phyloP scores from a whole-genome alignment of 1,140 invertebrate species.

The Daktulosphaira vitifoliae region DNA sequence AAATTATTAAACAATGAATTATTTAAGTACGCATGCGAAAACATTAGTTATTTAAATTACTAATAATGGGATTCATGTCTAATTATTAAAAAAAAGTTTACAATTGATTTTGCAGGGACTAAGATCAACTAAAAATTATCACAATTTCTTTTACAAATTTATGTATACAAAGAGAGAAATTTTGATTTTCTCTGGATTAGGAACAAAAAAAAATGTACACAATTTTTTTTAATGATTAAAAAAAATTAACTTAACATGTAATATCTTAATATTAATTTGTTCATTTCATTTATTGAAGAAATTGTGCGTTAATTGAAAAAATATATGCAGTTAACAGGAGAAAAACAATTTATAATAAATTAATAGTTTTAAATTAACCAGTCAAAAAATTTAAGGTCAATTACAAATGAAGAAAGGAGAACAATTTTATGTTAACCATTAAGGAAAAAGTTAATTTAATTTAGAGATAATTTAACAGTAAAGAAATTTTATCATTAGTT shows the following conservation, averaged over 20 bases:
- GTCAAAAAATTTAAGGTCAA: constrained; percentile 22
- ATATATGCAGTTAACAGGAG: background rate
- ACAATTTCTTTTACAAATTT: constrained; percentile 22
- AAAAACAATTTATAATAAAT: too few relatives aligned
- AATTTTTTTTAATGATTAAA: constrained; percentile 26
- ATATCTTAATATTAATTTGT: constrained; percentile 28
- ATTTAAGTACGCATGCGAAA: constrained; percentile 30
- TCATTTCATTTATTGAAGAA: background rate
- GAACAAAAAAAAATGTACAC: constrained; percentile 24
- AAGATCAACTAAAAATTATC: constrained; percentile 28
- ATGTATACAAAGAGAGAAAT: constrained; percentile 23
- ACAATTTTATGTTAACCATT: background rate
- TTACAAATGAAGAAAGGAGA: background rate
- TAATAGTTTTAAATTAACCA: background rate
- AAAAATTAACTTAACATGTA: constrained; percentile 28
- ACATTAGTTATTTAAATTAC: constrained; percentile 6
- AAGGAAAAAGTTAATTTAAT: background rate
- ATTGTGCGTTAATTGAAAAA: constrained; percentile 12
- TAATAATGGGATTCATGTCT: background rate
- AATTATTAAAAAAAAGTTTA: constrained; percentile 20
- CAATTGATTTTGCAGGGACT: constrained; percentile 3
- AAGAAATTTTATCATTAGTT: background rate
- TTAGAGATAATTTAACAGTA: background rate
- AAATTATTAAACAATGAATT: constrained; percentile 22
- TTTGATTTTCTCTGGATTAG: background rate